Percentiles rank a stretch among this genome's conserved stretches.
Evolutionary conservation across 2,888 invertebrate species (phyloP).

Genomic region (Alviniconcha strummeri): DNA sequence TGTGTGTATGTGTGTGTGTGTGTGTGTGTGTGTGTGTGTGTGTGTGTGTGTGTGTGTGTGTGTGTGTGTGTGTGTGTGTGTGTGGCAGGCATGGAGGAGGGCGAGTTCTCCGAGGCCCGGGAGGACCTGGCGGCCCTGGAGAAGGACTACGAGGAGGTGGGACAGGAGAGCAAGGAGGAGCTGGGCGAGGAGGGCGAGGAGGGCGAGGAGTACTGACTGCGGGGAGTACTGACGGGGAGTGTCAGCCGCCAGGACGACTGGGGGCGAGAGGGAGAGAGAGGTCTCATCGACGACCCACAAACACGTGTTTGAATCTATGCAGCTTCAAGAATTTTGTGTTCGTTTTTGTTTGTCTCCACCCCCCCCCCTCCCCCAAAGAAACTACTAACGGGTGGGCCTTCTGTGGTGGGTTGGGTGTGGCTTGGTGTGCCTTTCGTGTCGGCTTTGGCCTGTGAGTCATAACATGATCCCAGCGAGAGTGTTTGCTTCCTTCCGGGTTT

Average conservation of each 20-base stretch:
- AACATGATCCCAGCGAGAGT: no score
- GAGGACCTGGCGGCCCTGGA: conserved; percentile 82
- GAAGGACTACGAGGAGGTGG: conserved; percentile 74
- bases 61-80: conserved; percentile 9
- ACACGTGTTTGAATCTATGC: background rate
- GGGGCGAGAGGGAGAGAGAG: background rate
- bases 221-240: no score
- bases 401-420: no score
- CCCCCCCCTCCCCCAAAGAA: background rate
- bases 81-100: conserved; percentile 75
- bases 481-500: no score
- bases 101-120: conserved; percentile 91
- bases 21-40: conserved; percentile 14
- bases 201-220: conserved; percentile 48
- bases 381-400: no score
- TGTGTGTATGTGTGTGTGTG: conserved; percentile 14
- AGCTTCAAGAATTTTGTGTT: background rate
- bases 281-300: background rate
- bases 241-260: background rate
- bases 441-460: no score
- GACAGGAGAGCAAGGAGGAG: conserved; percentile 58
- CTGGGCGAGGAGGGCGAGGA: conserved; percentile 40
- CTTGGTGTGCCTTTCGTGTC: no score
- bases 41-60: background rate
- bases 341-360: background rate